These are phyloP conservation scores for Tuberolachnus salignus DNA, from an alignment of 2,888 invertebrate species.

Conservation along the genomic window DNA sequence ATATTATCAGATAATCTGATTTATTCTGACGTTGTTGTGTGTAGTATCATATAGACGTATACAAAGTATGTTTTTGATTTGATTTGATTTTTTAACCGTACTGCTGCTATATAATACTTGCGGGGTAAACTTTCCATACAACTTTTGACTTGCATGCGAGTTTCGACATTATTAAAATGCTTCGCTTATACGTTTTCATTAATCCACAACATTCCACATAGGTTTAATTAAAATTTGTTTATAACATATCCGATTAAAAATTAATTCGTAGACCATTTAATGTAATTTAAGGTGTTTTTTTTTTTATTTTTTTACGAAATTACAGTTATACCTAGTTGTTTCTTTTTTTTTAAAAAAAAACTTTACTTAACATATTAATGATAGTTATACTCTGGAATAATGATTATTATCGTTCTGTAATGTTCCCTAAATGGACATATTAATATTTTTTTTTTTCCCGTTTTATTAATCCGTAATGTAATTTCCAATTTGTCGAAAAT, in stretches of 20 bases:
- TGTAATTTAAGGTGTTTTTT: too few species aligned
- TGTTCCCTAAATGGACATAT: too few species aligned
- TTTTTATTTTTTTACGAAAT: too few species aligned
- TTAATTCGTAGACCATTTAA: neutral
- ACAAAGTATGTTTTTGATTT: slow-evolving; percentile 4
- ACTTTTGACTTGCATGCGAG: neutral
- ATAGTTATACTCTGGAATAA: too few species aligned
- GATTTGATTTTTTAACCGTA: neutral
- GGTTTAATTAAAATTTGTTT: slow-evolving; percentile 12
- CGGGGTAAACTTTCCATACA: slow-evolving; percentile 1
- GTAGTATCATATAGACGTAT: neutral
- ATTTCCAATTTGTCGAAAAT: too few species aligned
- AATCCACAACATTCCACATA: neutral
- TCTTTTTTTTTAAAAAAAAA: too few species aligned
- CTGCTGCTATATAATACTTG: neutral
- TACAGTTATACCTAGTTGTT: too few species aligned
- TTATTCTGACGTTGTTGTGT: neutral
- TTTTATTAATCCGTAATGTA: too few species aligned
- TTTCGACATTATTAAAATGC: slow-evolving; percentile 31
- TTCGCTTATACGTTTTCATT: slow-evolving; percentile 31
- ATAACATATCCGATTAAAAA: slow-evolving; percentile 18
- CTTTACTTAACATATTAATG: too few species aligned
- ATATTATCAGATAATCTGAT: neutral
- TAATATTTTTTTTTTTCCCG: too few species aligned
- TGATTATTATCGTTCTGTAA: too few species aligned